phyloP scores from a whole-genome alignment of 2,113 vertebrate species.

The Xenopus tropicalis region DNA sequence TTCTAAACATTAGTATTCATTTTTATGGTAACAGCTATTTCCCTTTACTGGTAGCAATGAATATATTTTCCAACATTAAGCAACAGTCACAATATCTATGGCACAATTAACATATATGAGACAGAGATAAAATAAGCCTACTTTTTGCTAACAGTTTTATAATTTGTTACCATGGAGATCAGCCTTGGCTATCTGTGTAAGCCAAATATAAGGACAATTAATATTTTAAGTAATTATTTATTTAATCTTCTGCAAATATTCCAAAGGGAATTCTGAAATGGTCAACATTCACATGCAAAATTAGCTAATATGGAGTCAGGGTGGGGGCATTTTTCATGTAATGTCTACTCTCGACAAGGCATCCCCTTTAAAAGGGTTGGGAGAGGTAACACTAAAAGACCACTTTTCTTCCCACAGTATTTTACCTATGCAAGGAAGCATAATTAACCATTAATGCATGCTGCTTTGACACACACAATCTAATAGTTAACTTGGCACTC shows the following conservation, averaged over 20 bases:
- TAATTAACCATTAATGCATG: too few relatives aligned
- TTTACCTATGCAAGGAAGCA: too few relatives aligned
- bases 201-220: neutral
- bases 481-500: too few relatives aligned
- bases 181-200: neutral
- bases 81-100: neutral
- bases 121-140: neutral
- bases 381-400: too few relatives aligned
- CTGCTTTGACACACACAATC: too few relatives aligned
- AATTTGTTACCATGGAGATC: neutral
- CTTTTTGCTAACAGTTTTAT: neutral
- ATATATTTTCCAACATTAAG: neutral
- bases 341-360: neutral
- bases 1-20: too few relatives aligned
- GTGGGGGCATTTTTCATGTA: neutral
- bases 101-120: neutral
- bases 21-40: too few relatives aligned
- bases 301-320: neutral
- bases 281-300: neutral
- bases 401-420: too few relatives aligned
- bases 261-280: neutral
- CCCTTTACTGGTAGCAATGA: neutral
- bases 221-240: slow-evolving; percentile 17
- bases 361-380: too few relatives aligned
- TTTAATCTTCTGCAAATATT: slow-evolving; percentile 12